Conservation (phyloP, 2,888 invertebrate genomes). For the Mythimna ferrago region DNA sequence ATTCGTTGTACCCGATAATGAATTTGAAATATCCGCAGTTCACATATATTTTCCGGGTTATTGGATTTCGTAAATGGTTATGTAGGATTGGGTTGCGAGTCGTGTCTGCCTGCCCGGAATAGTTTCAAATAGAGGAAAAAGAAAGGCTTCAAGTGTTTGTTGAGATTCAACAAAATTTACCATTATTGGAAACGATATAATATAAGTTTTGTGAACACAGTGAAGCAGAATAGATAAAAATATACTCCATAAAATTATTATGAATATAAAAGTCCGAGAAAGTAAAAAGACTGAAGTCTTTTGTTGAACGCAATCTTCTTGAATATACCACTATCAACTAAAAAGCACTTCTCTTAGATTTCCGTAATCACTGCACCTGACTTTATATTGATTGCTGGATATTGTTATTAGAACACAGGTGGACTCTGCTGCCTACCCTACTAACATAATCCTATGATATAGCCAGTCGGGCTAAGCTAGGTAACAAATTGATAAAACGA, state of each 20-base stretch:
- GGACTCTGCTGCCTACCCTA: conserved; percentile 5
- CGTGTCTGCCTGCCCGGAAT: conserved; percentile 12
- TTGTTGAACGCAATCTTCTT: conserved; percentile 1
- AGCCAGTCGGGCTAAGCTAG: neutral
- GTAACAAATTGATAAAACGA: conserved; percentile 11
- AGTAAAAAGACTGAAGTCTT: neutral
- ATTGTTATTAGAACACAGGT: conserved; percentile 27
- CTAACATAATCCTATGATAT: conserved; percentile 14
- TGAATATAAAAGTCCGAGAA: neutral
- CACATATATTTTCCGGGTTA: conserved; percentile 47
- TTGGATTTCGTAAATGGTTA: conserved; percentile 38
- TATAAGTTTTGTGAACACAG: neutral
- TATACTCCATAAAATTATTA: neutral
- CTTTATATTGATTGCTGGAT: conserved; percentile 2
- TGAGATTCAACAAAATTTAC: too few relatives aligned
- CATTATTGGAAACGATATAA: neutral
- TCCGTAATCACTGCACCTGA: conserved; percentile 4
- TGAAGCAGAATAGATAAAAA: neutral
- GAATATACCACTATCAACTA: neutral
- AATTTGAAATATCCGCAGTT: conserved; percentile 44
- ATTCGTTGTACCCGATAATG: conserved; percentile 34
- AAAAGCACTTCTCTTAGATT: conserved; percentile 3
- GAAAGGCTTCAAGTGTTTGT: neutral
- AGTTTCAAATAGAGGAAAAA: conserved; percentile 12
- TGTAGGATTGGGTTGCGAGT: conserved; percentile 26